Evolutionary conservation across 2,797 vertebrate species (phyloP), one percentile per base, ranked within the genome.

Genomic region (Cichlasoma orientale): DNA sequence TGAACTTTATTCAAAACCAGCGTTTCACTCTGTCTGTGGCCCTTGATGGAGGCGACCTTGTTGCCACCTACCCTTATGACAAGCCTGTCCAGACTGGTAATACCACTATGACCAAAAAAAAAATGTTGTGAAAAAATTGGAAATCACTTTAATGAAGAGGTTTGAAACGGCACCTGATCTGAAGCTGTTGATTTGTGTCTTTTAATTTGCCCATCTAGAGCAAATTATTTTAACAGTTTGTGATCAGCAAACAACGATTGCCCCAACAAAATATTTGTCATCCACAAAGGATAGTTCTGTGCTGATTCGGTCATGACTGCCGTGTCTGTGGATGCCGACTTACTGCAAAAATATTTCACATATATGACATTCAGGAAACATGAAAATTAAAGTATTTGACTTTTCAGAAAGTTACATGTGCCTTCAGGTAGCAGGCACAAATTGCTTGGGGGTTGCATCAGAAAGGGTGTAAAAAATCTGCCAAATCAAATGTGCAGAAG

Each of bases 1-100:
- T 97, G 92, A 95, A 98, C 79, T 94, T 99, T 89, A 99, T 99
- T 72, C 72, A 95, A 78, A 96, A 97, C 79, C 95, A 94, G 57
- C 94, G 95, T 82, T 98, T 96, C 92, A 97, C 96, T 75, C 96
- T 99, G 56, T 99, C 98, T 47, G 96, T 99, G 21, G 96, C 97
- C 1, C 94, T 99, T 5, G 98, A 99, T 77, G 98, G 98, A 88
- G 98, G 98, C 73, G 96, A 97, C 29, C 94, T 99, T 57, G 95
- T 99, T 70, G 97, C 96, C 66, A 98, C 97, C 2, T 99, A 99
- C 82, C 98, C 98, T 0, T 99, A 98, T 21, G 97, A 99, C 92
- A 98, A 97, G 74, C 98, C 98, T 61, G 96, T 96, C 2, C 97
- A 98, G 90, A 94, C 97, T 88, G 97, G 98, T 99, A 94, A 66